Percentiles rank a stretch among this genome's conserved stretches.
Evolutionary conservation across 2,797 vertebrate genomes (phyloP).

Genomic region (Tragopan temminckii): DNA sequence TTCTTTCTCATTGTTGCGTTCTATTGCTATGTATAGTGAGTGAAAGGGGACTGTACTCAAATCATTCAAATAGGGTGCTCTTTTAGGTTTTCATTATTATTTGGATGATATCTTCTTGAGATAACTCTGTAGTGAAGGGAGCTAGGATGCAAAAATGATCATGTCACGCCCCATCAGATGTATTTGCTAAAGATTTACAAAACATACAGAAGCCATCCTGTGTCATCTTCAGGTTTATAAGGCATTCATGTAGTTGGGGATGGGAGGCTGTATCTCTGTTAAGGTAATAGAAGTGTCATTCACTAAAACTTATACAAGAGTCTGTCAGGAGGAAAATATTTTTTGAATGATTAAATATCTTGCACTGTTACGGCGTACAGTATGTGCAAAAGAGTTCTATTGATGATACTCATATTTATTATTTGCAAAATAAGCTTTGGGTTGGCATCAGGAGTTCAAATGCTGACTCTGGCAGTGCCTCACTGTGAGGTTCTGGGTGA

Average conservation of each 20-base stretch:
- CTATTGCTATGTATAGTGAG: accelerated
- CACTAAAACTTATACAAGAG: not conserved
- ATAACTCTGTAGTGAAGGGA: not conserved
- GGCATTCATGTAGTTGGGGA: not conserved
- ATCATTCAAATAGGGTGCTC: not conserved
- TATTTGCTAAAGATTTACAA: not conserved
- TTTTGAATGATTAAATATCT: not conserved
- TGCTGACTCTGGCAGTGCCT: not conserved
- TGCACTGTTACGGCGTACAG: not conserved
- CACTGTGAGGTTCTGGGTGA: not conserved
- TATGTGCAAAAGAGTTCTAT: not conserved
- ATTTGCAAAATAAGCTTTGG: not conserved
- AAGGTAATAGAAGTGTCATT: not conserved
- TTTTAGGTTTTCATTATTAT: not conserved
- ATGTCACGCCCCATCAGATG: not conserved
- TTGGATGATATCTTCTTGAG: not conserved
- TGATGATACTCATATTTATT: not conserved
- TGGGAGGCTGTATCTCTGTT: not conserved
- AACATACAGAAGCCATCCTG: not conserved
- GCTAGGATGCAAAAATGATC: not conserved
- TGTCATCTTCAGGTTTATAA: not conserved
- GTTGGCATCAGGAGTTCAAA: not conserved
- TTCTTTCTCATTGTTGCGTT: not conserved
- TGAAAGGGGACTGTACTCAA: not conserved
- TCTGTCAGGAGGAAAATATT: not conserved